phyloP scores from a whole-genome alignment of 1,140 invertebrate genomes.

The Agraylea sexmaculata region DNA sequence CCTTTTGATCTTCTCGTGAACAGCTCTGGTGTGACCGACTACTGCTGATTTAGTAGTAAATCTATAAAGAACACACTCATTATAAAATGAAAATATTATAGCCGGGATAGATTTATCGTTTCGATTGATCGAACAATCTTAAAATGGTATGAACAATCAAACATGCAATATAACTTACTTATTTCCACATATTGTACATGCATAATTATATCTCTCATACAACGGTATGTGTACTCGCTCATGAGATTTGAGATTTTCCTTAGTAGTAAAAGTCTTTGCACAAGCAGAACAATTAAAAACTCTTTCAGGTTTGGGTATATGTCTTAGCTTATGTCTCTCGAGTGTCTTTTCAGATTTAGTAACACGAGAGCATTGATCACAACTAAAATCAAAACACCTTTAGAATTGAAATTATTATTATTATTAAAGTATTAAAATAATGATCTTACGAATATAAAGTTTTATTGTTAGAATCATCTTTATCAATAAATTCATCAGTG shows the following conservation, averaged over 20 bases:
- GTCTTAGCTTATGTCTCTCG: slow-evolving; percentile 36
- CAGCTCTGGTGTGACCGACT: slow-evolving; percentile 35
- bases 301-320: slow-evolving; percentile 34
- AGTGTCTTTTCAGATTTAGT: slow-evolving; percentile 34
- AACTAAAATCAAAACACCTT: slow-evolving; percentile 23
- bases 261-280: slow-evolving; percentile 34
- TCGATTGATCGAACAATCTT: background rate
- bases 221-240: slow-evolving; percentile 37
- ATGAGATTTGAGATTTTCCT: slow-evolving; percentile 36
- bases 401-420: background rate
- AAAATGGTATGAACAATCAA: slow-evolving; percentile 1
- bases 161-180: slow-evolving; percentile 30
- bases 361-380: slow-evolving; percentile 36
- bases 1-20: slow-evolving; percentile 54
- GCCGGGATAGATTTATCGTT: background rate
- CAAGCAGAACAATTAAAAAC: slow-evolving; percentile 31
- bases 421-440: background rate
- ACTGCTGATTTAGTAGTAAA: slow-evolving; percentile 37
- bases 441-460: background rate
- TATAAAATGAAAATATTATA: background rate
- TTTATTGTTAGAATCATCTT: background rate
- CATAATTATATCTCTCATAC: slow-evolving; percentile 36
- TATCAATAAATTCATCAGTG: background rate
- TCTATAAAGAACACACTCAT: slow-evolving; percentile 18
- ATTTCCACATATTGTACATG: slow-evolving; percentile 33